Conservation (phyloP, 2,113 vertebrate species). For the Conger conger region DNA sequence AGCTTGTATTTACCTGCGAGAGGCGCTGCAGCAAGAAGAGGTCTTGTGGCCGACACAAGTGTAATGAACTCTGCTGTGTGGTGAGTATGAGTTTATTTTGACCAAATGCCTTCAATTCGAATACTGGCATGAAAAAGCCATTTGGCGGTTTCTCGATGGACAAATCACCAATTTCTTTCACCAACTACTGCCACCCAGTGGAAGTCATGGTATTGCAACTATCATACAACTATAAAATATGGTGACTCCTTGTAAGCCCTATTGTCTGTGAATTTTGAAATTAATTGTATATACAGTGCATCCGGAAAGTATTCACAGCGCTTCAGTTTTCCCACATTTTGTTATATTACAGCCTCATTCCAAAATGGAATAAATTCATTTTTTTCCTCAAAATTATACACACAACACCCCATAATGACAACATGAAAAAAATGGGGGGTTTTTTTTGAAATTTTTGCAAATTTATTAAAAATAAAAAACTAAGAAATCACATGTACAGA, state of each 20-base stretch:
- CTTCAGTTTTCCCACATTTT: no score
- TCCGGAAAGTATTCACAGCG: no score
- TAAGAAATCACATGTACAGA: no score
- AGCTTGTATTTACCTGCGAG: constrained; percentile 89
- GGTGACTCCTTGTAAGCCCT: not conserved
- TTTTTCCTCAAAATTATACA: no score
- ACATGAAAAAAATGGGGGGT: no score
- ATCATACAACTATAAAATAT: not conserved
- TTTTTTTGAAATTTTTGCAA: no score
- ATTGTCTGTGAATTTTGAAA: not conserved
- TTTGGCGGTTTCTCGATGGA: not conserved
- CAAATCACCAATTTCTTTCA: not conserved
- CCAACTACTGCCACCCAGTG: not conserved
- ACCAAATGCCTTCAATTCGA: not conserved
- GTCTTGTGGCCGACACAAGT: constrained; percentile 93
- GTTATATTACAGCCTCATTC: no score
- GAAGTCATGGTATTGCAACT: not conserved
- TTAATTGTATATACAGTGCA: not conserved
- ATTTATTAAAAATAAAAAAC: no score
- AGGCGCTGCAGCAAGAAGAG: constrained; percentile 92
- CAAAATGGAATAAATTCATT: no score
- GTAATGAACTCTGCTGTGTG: constrained; percentile 93
- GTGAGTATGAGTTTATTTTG: constrained; percentile 66
- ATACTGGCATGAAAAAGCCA: no score
- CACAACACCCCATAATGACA: no score